Percentiles rank a stretch among this genome's conserved stretches.
phyloP scores from a whole-genome alignment of 2,113 vertebrate species.

The Tichodroma muraria region DNA sequence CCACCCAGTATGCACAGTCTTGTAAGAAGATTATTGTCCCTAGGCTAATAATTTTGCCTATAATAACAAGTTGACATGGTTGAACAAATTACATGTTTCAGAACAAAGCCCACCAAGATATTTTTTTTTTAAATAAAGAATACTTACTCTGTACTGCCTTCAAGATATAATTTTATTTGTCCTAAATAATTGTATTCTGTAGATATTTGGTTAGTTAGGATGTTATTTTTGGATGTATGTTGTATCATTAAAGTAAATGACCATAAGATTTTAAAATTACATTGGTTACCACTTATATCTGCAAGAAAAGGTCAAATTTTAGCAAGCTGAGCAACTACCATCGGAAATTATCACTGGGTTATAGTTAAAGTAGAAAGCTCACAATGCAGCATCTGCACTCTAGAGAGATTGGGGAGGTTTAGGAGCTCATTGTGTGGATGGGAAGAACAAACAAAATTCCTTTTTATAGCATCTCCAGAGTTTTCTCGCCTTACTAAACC shows the following conservation, averaged over 20 bases:
- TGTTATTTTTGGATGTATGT: not conserved
- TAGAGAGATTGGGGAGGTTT: not conserved
- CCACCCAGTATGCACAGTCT: not conserved
- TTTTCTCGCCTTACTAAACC: not conserved
- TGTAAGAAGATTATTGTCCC: conserved; percentile 29
- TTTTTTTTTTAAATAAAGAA: not conserved
- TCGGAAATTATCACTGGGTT: not conserved
- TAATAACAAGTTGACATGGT: not conserved
- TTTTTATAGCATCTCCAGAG: not conserved
- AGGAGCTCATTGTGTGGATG: not conserved
- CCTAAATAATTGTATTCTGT: not conserved
- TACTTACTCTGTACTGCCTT: not conserved
- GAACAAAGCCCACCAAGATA: not conserved
- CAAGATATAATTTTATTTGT: not conserved
- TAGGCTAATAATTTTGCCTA: conserved; percentile 15
- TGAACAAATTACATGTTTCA: not conserved
- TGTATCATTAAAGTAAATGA: conserved; percentile 10
- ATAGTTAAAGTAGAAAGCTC: not conserved
- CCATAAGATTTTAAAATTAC: conserved; percentile 10
- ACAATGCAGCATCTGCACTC: not conserved
- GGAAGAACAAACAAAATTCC: not conserved
- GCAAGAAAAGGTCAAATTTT: conserved; percentile 26
- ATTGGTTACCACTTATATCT: not conserved
- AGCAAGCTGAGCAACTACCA: not conserved
- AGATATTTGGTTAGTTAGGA: not conserved